Evolutionary conservation across 2,113 vertebrate species (phyloP).

Genomic region (Megatriorchis doriae): DNA sequence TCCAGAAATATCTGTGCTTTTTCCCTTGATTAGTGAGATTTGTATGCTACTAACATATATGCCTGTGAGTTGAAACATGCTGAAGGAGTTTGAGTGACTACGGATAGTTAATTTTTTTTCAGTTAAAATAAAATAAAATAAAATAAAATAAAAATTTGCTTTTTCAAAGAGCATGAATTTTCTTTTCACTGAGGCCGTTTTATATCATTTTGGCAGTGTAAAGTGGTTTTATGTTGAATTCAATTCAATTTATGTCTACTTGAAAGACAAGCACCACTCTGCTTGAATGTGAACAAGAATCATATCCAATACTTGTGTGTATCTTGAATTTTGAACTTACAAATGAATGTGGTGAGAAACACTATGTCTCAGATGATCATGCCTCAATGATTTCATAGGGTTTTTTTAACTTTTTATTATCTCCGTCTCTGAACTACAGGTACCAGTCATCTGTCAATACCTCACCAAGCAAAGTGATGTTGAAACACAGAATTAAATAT

Average conservation of each 20-base stretch:
- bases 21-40: background rate
- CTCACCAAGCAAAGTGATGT: background rate
- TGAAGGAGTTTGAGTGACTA: background rate
- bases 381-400: background rate
- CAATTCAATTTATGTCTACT: background rate
- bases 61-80: background rate
- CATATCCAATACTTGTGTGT: background rate
- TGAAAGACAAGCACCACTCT: constrained; percentile 2
- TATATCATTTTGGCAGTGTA: background rate
- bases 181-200: background rate
- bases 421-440: background rate
- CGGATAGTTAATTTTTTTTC: background rate
- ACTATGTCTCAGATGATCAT: background rate
- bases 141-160: background rate
- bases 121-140: background rate
- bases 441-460: background rate
- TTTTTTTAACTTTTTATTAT: background rate
- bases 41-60: background rate
- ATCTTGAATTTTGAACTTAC: background rate
- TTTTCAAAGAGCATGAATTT: background rate
- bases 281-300: background rate
- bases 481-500: background rate
- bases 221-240: background rate
- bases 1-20: background rate
- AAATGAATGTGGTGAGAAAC: background rate